phyloP scores from a whole-genome alignment of 2,888 invertebrate genomes.

The Scaeva pyrastri region DNA sequence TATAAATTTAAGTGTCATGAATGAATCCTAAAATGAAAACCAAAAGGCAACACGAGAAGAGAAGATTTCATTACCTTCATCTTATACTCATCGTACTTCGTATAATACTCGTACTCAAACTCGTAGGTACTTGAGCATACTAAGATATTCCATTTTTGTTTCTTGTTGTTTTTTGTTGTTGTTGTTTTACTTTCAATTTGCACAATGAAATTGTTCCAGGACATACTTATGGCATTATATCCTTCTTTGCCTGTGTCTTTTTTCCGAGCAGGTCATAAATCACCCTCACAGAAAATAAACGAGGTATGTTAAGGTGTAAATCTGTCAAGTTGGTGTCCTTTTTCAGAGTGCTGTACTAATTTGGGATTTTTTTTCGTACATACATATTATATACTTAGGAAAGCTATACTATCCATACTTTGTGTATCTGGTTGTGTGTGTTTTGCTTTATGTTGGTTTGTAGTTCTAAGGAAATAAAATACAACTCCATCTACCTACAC shows the following conservation, averaged over 20 bases:
- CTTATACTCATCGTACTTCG: background rate
- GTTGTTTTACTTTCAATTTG: conserved; percentile 73
- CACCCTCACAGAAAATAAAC: conserved; percentile 75
- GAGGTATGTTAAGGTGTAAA: conserved; percentile 76
- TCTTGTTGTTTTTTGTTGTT: conserved; percentile 11
- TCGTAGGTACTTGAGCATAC: conserved; percentile 33
- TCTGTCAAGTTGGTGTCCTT: conserved; percentile 76
- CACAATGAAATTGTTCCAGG: conserved; percentile 75
- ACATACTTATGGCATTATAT: conserved; percentile 75
- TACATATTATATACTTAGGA: background rate
- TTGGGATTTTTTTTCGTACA: conserved; percentile 58
- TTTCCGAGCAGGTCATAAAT: conserved; percentile 71
- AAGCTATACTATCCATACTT: background rate
- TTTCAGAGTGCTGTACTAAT: conserved; percentile 75
- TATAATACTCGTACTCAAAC: too few relatives aligned
- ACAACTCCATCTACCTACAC: background rate
- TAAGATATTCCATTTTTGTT: conserved; percentile 43
- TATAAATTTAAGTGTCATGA: conserved; percentile 71
- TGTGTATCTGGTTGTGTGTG: background rate
- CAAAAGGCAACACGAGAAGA: conserved; percentile 64
- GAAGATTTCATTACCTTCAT: conserved; percentile 72
- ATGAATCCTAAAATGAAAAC: conserved; percentile 70
- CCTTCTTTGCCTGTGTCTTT: conserved; percentile 60
- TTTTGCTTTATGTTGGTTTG: conserved; percentile 12
- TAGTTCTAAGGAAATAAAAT: background rate